A percentile compares a stretch with the other conserved stretches of the same genome.
phyloP scores from a whole-genome alignment of 1,140 invertebrate genomes.

The Ruditapes philippinarum region DNA sequence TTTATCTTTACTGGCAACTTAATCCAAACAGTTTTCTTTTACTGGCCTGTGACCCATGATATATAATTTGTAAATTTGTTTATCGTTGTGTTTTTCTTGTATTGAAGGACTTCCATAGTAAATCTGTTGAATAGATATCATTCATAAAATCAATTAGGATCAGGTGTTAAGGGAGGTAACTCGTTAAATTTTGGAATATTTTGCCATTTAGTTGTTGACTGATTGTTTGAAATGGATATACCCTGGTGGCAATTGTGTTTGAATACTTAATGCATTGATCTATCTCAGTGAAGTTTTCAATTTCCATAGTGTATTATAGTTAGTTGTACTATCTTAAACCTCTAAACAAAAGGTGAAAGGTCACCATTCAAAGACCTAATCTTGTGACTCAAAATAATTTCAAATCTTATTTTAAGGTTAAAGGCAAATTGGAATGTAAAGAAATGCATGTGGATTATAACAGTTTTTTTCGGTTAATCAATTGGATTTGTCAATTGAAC shows the following conservation, averaged over 20 bases:
- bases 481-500: neutral
- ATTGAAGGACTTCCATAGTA: neutral
- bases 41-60: neutral
- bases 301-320: slow-evolving; percentile 16
- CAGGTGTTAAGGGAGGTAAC: neutral
- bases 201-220: too few relatives aligned
- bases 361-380: neutral
- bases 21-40: neutral
- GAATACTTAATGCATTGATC: slow-evolving; percentile 1
- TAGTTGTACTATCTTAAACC: neutral
- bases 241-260: too few relatives aligned
- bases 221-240: slow-evolving; percentile 11
- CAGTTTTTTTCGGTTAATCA: neutral
- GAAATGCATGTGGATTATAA: slow-evolving; percentile 5
- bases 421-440: neutral
- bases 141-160: neutral
- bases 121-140: neutral
- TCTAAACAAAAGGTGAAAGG: slow-evolving; percentile 3
- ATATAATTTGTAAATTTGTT: neutral
- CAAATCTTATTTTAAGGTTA: neutral
- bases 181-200: neutral
- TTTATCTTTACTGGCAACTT: neutral
- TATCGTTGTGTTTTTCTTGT: slow-evolving; percentile 5
- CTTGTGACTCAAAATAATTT: neutral
- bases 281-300: neutral